Conservation (phyloP, 2,888 invertebrate species). For the Acanthacorydalis orientalis region DNA sequence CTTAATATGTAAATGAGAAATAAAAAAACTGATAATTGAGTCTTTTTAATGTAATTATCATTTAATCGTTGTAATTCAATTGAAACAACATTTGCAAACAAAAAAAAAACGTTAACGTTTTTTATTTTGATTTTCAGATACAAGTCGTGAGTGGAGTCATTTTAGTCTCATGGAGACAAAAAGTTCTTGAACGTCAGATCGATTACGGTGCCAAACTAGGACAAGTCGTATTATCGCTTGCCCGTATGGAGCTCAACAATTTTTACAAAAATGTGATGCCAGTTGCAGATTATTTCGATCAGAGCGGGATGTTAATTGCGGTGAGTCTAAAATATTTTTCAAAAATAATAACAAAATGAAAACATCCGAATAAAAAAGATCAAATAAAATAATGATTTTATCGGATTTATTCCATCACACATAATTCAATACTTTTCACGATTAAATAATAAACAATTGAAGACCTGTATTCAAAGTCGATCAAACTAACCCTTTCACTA, state of each 20-base stretch:
- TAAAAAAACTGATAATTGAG: too few relatives aligned
- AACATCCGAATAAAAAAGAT: not conserved
- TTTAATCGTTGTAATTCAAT: too few relatives aligned
- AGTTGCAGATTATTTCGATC: slow-evolving; percentile 80
- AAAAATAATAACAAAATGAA: not conserved
- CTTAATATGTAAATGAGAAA: too few relatives aligned
- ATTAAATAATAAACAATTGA: too few relatives aligned
- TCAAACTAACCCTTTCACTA: too few relatives aligned
- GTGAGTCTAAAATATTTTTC: slow-evolving; percentile 25
- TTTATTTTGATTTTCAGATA: slow-evolving; percentile 38
- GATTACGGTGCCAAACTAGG: slow-evolving; percentile 81
- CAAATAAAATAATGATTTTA: not conserved
- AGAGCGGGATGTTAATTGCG: slow-evolving; percentile 59
- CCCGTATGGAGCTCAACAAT: slow-evolving; percentile 75
- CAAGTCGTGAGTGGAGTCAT: slow-evolving; percentile 77
- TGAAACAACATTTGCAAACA: too few relatives aligned
- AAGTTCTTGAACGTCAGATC: slow-evolving; percentile 73
- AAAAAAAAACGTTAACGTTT: too few relatives aligned
- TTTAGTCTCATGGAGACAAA: slow-evolving; percentile 73
- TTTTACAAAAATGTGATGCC: slow-evolving; percentile 82
- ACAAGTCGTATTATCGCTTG: slow-evolving; percentile 66
- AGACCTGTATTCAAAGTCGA: too few relatives aligned
- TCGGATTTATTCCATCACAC: too few relatives aligned
- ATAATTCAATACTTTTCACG: too few relatives aligned
- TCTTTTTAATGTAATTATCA: too few relatives aligned